These are phyloP conservation scores for Pandemis heparana DNA, from an alignment of 2,888 invertebrate genomes.

Conservation along the genomic window DNA sequence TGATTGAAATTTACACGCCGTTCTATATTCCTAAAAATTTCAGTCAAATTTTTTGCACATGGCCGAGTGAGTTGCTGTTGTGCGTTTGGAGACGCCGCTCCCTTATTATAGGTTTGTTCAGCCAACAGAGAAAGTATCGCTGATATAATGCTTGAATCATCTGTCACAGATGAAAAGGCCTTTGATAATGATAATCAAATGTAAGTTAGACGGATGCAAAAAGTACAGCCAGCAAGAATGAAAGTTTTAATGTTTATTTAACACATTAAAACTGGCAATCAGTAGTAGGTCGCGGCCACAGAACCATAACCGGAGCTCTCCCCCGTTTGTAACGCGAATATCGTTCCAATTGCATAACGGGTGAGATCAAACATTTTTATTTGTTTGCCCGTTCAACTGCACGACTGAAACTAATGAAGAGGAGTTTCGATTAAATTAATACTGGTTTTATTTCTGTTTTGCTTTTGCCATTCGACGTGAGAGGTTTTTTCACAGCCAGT, in stretches of 20 bases:
- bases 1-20: neutral
- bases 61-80: neutral
- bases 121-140: no score
- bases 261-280: conserved; percentile 16
- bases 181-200: no score
- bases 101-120: no score
- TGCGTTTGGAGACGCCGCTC: no score
- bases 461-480: conserved; percentile 61
- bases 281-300: conserved; percentile 53
- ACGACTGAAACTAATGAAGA: conserved; percentile 82
- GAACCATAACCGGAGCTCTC: conserved; percentile 58
- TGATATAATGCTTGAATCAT: no score
- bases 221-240: no score
- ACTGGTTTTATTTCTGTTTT: conserved; percentile 73
- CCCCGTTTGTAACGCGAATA: conserved; percentile 74
- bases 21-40: conserved; percentile 3
- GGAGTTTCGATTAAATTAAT: conserved; percentile 82
- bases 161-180: no score
- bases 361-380: conserved; percentile 83
- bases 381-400: conserved; percentile 81
- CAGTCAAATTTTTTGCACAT: neutral
- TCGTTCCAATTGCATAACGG: conserved; percentile 73
- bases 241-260: no score
- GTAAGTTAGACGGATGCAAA: no score
- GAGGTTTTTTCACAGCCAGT: conserved; percentile 62